These are phyloP conservation scores for Macrobrachium nipponense DNA, from an alignment of 1,140 invertebrate species.

Conservation along the genomic window DNA sequence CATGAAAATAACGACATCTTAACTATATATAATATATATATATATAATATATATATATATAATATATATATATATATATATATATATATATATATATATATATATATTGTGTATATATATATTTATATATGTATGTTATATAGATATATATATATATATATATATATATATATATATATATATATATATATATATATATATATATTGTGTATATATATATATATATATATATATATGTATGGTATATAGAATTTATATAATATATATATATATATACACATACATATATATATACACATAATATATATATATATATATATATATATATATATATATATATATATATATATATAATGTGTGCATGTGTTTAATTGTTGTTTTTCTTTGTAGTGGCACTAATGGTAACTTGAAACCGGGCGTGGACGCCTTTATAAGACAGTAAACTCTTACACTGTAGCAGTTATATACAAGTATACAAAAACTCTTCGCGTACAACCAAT, in stretches of 20 bases:
- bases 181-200: background rate
- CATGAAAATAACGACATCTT: no score
- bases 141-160: background rate
- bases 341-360: constrained; percentile 1
- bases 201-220: background rate
- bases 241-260: no score
- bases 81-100: background rate
- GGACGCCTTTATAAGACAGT: no score
- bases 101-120: background rate
- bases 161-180: background rate
- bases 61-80: background rate
- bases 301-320: background rate
- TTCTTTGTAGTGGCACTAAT: no score
- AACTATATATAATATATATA: background rate
- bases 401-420: no score
- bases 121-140: background rate
- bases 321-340: constrained; percentile 6
- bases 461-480: no score
- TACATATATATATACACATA: background rate
- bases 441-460: no score
- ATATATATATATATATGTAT: background rate
- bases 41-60: background rate
- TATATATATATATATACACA: background rate
- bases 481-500: no score
- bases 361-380: background rate